phyloP scores from a whole-genome alignment of 2,888 invertebrate species.

The Eudasyphora cyanicolor region DNA sequence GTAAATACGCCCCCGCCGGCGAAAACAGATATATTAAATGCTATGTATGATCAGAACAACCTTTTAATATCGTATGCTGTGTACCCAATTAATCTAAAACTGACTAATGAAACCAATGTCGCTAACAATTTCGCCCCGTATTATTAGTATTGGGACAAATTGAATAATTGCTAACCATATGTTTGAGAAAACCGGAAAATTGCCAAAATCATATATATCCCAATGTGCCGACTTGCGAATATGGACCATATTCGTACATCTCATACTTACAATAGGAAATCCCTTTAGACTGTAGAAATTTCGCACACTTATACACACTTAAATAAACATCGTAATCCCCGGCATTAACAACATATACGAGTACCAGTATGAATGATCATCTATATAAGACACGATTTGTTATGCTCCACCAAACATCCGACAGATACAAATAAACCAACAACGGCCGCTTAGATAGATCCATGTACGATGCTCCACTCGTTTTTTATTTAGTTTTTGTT shows the following conservation, averaged over 20 bases:
- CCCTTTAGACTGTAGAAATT: neutral
- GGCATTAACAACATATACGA: neutral
- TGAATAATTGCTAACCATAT: no score
- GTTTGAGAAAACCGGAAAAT: no score
- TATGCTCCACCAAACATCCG: slow-evolving; percentile 43
- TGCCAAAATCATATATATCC: neutral
- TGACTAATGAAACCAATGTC: no score
- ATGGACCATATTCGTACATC: neutral
- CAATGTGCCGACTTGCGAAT: neutral
- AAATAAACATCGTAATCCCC: neutral
- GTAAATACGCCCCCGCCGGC: no score
- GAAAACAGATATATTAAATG: no score
- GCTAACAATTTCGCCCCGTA: no score
- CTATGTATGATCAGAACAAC: no score
- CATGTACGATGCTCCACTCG: no score
- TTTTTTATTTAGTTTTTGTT: no score
- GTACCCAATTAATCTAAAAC: no score
- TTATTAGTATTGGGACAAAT: no score
- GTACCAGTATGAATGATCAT: neutral
- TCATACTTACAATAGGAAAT: neutral
- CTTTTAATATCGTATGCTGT: no score
- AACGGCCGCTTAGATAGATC: neutral
- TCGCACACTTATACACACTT: neutral
- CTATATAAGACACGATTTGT: slow-evolving; percentile 28
- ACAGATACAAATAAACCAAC: neutral